A percentile compares a stretch with the other conserved stretches of the same genome.
These are phyloP conservation scores for Brachypalpus laphriformis DNA, from an alignment of 2,888 invertebrate species.

Conservation along the genomic window DNA sequence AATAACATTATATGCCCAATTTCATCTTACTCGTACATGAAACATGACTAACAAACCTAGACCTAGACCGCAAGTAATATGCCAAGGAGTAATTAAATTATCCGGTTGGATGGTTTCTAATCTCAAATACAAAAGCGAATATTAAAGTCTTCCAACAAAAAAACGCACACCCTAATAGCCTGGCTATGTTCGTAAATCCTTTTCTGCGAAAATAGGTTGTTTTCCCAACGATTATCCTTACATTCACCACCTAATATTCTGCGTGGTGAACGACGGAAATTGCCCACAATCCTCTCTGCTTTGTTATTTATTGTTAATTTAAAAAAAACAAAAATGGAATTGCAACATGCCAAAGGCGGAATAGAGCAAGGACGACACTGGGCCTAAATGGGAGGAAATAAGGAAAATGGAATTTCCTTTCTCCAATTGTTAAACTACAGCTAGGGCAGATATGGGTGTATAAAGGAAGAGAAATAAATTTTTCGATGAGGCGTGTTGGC, in stretches of 20 bases:
- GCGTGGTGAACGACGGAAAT: conserved; percentile 19
- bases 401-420: conserved; percentile 41
- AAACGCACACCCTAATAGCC: background rate
- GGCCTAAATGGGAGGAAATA: conserved; percentile 3
- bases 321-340: background rate
- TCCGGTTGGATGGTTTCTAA: conserved; percentile 12
- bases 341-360: background rate
- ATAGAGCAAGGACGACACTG: background rate
- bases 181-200: background rate
- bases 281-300: conserved; percentile 5
- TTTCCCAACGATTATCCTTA: conserved; percentile 8
- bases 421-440: conserved; percentile 26
- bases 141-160: background rate
- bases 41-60: background rate
- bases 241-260: conserved; percentile 3
- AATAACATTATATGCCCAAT: background rate
- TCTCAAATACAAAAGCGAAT: background rate
- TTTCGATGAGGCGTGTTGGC: background rate
- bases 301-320: conserved; percentile 30
- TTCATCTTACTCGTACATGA: background rate
- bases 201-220: conserved; percentile 4
- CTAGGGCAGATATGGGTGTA: too few species aligned
- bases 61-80: background rate
- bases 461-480: background rate
- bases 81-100: conserved; percentile 14